A percentile compares a stretch with the other conserved stretches of the same genome.
Evolutionary conservation across 2,888 invertebrate species (phyloP).

Genomic region (Drosophila nigricruria): DNA sequence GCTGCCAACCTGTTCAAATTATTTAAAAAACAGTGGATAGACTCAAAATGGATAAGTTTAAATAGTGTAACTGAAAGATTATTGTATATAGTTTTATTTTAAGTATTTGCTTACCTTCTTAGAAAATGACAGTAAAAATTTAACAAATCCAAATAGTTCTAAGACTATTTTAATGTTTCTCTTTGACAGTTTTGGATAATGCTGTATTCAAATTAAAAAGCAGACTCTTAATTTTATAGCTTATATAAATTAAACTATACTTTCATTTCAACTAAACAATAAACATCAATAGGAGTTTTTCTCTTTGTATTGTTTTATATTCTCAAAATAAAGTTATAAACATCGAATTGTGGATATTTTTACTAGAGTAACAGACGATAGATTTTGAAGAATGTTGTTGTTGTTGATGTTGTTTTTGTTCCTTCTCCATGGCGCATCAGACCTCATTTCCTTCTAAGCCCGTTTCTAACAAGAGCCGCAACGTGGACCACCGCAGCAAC

Average conservation of each 20-base stretch:
- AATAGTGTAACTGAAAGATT: not conserved
- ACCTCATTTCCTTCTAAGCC: slow-evolving; percentile 45
- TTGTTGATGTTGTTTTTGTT: not conserved
- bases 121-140: not conserved
- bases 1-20: slow-evolving; percentile 31
- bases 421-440: not conserved
- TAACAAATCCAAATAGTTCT: too few relatives aligned
- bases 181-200: too few relatives aligned
- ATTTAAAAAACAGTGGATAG: not conserved
- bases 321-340: slow-evolving; percentile 3
- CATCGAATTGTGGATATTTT: slow-evolving; percentile 1
- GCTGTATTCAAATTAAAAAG: not conserved
- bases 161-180: too few relatives aligned
- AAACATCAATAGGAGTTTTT: not conserved
- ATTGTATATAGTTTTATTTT: not conserved
- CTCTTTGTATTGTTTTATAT: not conserved
- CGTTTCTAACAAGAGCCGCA: slow-evolving; percentile 52
- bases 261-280: too few relatives aligned
- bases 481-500: slow-evolving; percentile 58
- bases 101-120: not conserved
- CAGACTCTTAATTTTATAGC: not conserved
- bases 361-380: slow-evolving; percentile 1
- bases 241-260: not conserved
- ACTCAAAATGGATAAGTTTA: not conserved
- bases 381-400: not conserved